Conservation (phyloP, 2,113 vertebrate genomes). For the Phyllopteryx taeniolatus region DNA sequence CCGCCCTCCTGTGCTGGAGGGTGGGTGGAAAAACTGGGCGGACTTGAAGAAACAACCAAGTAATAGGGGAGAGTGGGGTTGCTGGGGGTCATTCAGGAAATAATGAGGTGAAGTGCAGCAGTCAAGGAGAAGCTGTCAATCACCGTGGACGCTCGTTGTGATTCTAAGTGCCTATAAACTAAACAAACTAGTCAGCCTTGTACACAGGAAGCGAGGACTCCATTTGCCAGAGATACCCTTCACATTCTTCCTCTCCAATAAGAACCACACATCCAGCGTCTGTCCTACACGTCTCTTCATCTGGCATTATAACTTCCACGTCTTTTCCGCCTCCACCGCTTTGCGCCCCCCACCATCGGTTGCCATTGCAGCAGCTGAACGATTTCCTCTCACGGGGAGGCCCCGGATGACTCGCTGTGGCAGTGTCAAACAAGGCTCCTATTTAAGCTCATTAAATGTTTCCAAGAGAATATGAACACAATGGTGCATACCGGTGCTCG, state of each 20-base stretch:
- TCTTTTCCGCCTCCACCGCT: neutral
- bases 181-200: constrained; percentile 35
- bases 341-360: constrained; percentile 20
- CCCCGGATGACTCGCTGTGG: constrained; percentile 58
- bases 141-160: constrained; percentile 39
- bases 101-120: constrained; percentile 52
- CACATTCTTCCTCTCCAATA: constrained; percentile 27
- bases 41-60: constrained; percentile 37
- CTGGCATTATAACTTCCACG: constrained; percentile 36
- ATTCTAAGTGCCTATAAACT: constrained; percentile 36
- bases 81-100: constrained; percentile 50
- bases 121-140: constrained; percentile 52
- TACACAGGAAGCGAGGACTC: constrained; percentile 19
- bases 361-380: constrained; percentile 63
- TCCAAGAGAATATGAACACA: constrained; percentile 78
- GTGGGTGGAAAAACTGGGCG: neutral
- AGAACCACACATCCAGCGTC: constrained; percentile 54
- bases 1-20: constrained; percentile 16
- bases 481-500: constrained; percentile 71
- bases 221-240: constrained; percentile 31
- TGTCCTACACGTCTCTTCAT: constrained; percentile 54
- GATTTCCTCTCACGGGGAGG: constrained; percentile 71
- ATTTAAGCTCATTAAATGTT: constrained; percentile 80
- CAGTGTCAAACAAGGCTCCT: constrained; percentile 72
- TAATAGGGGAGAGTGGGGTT: constrained; percentile 13